These are phyloP conservation scores for Anticlea derivata DNA, from an alignment of 2,888 invertebrate genomes.

Conservation along the genomic window DNA sequence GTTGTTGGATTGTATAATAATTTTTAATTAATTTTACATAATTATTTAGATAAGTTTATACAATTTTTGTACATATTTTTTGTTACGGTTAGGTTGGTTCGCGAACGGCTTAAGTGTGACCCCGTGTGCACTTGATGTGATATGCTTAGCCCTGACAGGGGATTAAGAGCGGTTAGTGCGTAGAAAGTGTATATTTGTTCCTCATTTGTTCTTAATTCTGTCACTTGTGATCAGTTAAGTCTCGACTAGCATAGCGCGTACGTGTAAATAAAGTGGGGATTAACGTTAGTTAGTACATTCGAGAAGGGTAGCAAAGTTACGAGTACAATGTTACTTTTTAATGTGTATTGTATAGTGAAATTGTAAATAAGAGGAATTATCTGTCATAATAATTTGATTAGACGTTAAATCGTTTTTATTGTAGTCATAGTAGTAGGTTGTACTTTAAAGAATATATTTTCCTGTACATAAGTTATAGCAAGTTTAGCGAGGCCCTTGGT, in stretches of 20 bases:
- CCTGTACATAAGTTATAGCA: slow-evolving; percentile 71
- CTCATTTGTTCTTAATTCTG: slow-evolving; percentile 72
- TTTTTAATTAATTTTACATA: slow-evolving; percentile 66
- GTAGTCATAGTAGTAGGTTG: slow-evolving; percentile 78
- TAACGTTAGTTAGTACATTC: slow-evolving; percentile 69
- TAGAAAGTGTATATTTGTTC: slow-evolving; percentile 78
- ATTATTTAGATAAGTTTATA: slow-evolving; percentile 76
- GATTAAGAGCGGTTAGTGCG: slow-evolving; percentile 67
- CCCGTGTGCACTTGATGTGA: slow-evolving; percentile 65
- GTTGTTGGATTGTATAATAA: slow-evolving; percentile 73
- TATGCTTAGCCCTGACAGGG: slow-evolving; percentile 59
- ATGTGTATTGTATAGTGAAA: slow-evolving; percentile 78
- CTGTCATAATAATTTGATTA: slow-evolving; percentile 80
- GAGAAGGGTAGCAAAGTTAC: slow-evolving; percentile 71
- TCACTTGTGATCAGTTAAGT: slow-evolving; percentile 77
- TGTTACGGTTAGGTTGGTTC: slow-evolving; percentile 55
- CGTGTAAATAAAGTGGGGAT: slow-evolving; percentile 67
- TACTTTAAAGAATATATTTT: slow-evolving; percentile 73
- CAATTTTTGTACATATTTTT: slow-evolving; percentile 76
- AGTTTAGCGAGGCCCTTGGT: slow-evolving; percentile 15
- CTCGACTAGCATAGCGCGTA: slow-evolving; percentile 75
- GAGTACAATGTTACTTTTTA: slow-evolving; percentile 82
- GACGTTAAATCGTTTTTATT: slow-evolving; percentile 80
- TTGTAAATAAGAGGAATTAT: slow-evolving; percentile 83
- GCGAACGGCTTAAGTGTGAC: slow-evolving; percentile 68